phyloP scores from a whole-genome alignment of 92 coral and sea anemone genomes.

The Epizoanthus scotinus region DNA sequence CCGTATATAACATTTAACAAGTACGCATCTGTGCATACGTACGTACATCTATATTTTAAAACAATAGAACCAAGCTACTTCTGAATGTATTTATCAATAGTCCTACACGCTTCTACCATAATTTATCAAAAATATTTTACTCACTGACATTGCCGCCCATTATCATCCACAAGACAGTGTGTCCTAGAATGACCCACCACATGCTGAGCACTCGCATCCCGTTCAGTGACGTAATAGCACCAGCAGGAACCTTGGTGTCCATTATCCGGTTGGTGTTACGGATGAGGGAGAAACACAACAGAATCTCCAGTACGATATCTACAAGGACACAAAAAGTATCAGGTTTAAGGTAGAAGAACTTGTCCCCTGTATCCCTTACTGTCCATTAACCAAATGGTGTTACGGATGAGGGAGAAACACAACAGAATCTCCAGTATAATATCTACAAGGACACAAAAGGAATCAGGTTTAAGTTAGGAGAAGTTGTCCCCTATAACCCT shows the following conservation, averaged over 20 bases:
- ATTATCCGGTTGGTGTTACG: constrained; percentile 81
- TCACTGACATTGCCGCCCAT: constrained; percentile 33
- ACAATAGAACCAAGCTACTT: no score
- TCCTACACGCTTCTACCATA: no score
- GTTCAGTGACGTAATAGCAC: constrained; percentile 84
- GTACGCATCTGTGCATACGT: no score
- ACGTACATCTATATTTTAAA: no score
- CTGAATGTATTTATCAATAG: no score
- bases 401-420: constrained; percentile 80
- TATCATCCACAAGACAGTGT: constrained; percentile 48
- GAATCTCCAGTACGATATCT: constrained; percentile 67
- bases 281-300: constrained; percentile 78
- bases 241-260: constrained; percentile 75
- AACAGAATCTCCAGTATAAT: constrained; percentile 61
- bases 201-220: constrained; percentile 93
- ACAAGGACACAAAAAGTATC: neutral
- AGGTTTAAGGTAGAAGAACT: neutral
- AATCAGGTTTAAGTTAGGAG: neutral
- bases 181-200: constrained; percentile 94
- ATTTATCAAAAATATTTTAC: neutral
- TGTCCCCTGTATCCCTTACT: neutral
- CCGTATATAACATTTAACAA: no score
- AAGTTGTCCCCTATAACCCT: no score
- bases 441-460: constrained; percentile 43
- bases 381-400: constrained; percentile 74